phyloP scores from a whole-genome alignment of 2,888 invertebrate genomes.

The Aspidiotus rigidus region DNA sequence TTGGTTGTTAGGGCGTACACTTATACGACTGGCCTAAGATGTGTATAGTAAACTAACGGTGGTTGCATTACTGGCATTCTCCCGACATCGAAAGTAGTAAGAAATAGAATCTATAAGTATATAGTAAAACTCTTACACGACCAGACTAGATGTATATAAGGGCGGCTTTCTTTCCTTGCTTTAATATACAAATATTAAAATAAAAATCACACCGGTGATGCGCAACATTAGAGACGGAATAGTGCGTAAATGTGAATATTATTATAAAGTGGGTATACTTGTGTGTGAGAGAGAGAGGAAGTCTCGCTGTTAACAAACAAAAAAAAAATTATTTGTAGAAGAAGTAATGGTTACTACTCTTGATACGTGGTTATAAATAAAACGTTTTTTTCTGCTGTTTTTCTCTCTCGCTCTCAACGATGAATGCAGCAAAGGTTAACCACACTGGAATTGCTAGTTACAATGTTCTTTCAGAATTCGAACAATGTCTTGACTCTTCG shows the following conservation, averaged over 20 bases:
- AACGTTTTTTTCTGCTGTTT: not conserved
- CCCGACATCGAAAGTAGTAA: not conserved
- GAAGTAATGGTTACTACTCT: no score
- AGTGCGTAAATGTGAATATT: not conserved
- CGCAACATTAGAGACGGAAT: no score
- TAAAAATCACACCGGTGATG: no score
- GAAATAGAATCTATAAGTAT: no score
- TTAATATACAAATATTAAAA: no score
- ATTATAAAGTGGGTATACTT: not conserved
- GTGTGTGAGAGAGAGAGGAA: not conserved
- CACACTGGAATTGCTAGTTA: constrained; percentile 8
- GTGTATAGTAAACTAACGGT: not conserved
- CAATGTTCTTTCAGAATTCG: constrained; percentile 10
- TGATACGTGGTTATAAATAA: no score
- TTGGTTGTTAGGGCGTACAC: not conserved
- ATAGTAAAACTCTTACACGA: no score
- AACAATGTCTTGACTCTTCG: constrained; percentile 3
- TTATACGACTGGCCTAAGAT: not conserved
- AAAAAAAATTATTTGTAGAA: no score
- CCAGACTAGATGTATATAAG: no score
- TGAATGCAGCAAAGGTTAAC: constrained; percentile 5
- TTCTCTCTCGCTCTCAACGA: not conserved
- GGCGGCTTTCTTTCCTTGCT: no score
- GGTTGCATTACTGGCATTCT: not conserved
- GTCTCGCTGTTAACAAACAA: not conserved